These are phyloP conservation scores for Drosophila insularis DNA, from an alignment of 1,140 invertebrate species.

Conservation along the genomic window DNA sequence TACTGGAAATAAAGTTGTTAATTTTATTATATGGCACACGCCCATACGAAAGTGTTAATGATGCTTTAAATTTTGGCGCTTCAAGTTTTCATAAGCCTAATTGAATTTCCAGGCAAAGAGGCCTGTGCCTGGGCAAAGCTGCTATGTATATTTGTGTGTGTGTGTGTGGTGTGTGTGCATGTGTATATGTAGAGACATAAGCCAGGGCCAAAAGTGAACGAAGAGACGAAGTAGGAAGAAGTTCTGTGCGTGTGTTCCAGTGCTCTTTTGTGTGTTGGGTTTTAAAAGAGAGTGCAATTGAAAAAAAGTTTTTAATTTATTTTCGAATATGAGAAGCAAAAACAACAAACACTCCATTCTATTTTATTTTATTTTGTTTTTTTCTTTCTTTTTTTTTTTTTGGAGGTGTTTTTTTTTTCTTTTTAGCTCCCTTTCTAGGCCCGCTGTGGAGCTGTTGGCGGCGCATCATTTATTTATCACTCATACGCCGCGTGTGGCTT, in stretches of 20 bases:
- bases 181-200: too few relatives aligned
- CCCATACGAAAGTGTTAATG: conserved; percentile 64
- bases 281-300: conserved; percentile 71
- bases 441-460: conserved; percentile 25
- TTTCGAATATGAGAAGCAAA: conserved; percentile 55
- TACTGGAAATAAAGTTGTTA: conserved; percentile 65
- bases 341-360: conserved; percentile 14
- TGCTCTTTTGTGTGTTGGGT: conserved; percentile 5
- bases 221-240: conserved; percentile 16
- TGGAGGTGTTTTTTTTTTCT: neutral
- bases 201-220: neutral
- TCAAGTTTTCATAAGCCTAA: conserved; percentile 70
- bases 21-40: conserved; percentile 63
- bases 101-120: conserved; percentile 47
- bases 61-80: conserved; percentile 67
- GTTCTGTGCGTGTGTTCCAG: conserved; percentile 13
- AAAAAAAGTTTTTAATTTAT: conserved; percentile 71
- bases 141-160: neutral
- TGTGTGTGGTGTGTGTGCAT: too few relatives aligned
- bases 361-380: neutral
- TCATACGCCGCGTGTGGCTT: conserved; percentile 53
- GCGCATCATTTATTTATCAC: conserved; percentile 65
- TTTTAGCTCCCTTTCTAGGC: conserved; percentile 18
- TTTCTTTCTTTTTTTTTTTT: neutral
- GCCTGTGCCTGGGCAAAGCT: neutral